Conservation (phyloP, 53 echinoderm and acorn worm species). For the Echinarachnius parma region DNA sequence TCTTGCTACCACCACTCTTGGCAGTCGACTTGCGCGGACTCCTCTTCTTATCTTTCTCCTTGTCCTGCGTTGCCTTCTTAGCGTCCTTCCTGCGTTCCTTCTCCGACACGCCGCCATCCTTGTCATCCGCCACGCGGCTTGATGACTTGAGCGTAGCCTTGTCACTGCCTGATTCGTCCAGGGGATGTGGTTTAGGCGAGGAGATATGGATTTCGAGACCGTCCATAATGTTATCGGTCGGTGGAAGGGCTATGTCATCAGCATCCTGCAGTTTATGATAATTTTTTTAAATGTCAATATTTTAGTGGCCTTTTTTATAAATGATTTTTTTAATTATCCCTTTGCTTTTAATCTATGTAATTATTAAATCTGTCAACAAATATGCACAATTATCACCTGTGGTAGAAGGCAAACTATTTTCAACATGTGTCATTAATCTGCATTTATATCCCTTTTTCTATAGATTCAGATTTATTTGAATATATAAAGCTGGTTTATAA, state of each 20-base stretch:
- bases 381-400: too few species aligned
- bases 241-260: slow-evolving; percentile 3
- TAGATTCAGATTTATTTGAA: too few species aligned
- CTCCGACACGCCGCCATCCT: slow-evolving; percentile 11
- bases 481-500: too few species aligned
- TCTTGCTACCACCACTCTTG: slow-evolving; percentile 65
- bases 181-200: slow-evolving; percentile 20
- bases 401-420: too few species aligned
- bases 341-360: too few species aligned
- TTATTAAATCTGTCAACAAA: too few species aligned
- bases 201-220: slow-evolving; percentile 14
- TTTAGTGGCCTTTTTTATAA: too few species aligned
- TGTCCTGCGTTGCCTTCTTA: slow-evolving; percentile 25
- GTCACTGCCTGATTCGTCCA: neutral
- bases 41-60: slow-evolving; percentile 40
- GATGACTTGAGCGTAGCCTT: slow-evolving; percentile 34
- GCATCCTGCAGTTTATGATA: slow-evolving; percentile 31
- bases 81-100: slow-evolving; percentile 41
- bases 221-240: slow-evolving; percentile 3
- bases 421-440: too few species aligned
- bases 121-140: slow-evolving; percentile 11
- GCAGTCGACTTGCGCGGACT: slow-evolving; percentile 70
- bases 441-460: too few species aligned
- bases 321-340: too few species aligned
- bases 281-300: too few species aligned